Evolutionary conservation across 2,113 vertebrate genomes (phyloP), one percentile per base, ranked within the genome.

Genomic region (Tupaia chinensis): DNA sequence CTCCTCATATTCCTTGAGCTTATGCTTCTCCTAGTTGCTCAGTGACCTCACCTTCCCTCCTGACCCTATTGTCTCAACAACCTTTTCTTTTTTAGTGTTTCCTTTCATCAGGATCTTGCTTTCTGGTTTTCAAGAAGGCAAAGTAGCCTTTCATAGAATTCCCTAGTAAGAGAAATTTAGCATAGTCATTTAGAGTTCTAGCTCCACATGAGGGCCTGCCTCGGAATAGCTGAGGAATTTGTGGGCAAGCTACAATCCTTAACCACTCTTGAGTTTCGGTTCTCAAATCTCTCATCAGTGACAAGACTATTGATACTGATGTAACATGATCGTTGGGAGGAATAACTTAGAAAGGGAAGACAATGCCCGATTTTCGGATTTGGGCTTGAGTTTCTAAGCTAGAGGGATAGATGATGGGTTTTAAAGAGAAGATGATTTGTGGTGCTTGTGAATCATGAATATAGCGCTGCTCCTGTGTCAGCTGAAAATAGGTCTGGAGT

Each of bases 91-190:
- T 73, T 88, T 61, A 90, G 9, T 77, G 5, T 77, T 88, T 34
- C 73, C 53, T 88, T 82, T 22, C 61, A 29, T 82, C 27, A 17
- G 69, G 27, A 14, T 81, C 77, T 81, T 94, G 17, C 22, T 34
- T 15, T 92, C 69, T 93, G 65, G 54, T 90, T 97, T 97, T 90
- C 58, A 85, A 92, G 17, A 94, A 92, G 29, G 96, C 17, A 88
- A 94, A 94, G 82, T 77, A 85, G 13, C 9, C 53, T 81, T 19
- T 60, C 81, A 90, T 4, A 65, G 58, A 95, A 93, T 85, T 10
- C 32, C 4, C 77, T 90, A 69, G 4, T 77, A 58, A 86, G 58
- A 2, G 14, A 32, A 72, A 69, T 72, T 84, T 81, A 92, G 20
- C 66, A 78, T n/a, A 94, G 19, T 79, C 9, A 12, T 87, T 85